phyloP scores from a whole-genome alignment of 1,140 invertebrate genomes.

The Rhyacophila brunnea region DNA sequence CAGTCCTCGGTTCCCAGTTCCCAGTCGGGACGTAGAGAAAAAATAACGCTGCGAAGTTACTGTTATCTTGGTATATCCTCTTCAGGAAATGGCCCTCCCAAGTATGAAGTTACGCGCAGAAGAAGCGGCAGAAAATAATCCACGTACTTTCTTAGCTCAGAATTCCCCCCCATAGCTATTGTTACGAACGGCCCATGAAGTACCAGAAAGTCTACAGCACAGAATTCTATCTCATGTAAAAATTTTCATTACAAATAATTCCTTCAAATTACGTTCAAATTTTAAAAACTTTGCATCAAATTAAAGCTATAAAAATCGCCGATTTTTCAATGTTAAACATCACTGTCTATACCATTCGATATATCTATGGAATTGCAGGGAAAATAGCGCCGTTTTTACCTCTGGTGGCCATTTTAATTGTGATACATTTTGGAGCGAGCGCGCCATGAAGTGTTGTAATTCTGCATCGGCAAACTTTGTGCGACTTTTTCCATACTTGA shows the following conservation, averaged over 20 bases:
- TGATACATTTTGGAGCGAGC: slow-evolving; percentile 51
- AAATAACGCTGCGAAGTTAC: slow-evolving; percentile 46
- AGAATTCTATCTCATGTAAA: slow-evolving; percentile 49
- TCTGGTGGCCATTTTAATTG: slow-evolving; percentile 49
- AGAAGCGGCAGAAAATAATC: background rate
- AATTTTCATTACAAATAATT: slow-evolving; percentile 39
- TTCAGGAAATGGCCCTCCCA: slow-evolving; percentile 52
- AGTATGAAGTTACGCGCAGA: slow-evolving; percentile 41
- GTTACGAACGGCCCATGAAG: slow-evolving; percentile 54
- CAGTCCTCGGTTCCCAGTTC: too few relatives aligned
- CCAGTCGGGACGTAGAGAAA: slow-evolving; percentile 23
- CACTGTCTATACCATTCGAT: background rate
- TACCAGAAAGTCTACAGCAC: slow-evolving; percentile 41
- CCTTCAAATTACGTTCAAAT: background rate
- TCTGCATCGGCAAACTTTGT: too few relatives aligned
- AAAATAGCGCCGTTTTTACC: slow-evolving; percentile 19
- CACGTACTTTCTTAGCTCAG: slow-evolving; percentile 48
- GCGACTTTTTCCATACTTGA: slow-evolving; percentile 45
- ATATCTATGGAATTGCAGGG: background rate
- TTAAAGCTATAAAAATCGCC: slow-evolving; percentile 42
- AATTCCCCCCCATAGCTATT: slow-evolving; percentile 54
- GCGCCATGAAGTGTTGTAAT: slow-evolving; percentile 43
- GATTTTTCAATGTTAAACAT: slow-evolving; percentile 46
- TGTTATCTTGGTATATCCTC: slow-evolving; percentile 59
- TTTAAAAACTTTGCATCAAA: slow-evolving; percentile 1